Evolutionary conservation across 2,797 vertebrate genomes (phyloP), one percentile per base, ranked within the genome.

Genomic region (Myripristis murdjan): DNA sequence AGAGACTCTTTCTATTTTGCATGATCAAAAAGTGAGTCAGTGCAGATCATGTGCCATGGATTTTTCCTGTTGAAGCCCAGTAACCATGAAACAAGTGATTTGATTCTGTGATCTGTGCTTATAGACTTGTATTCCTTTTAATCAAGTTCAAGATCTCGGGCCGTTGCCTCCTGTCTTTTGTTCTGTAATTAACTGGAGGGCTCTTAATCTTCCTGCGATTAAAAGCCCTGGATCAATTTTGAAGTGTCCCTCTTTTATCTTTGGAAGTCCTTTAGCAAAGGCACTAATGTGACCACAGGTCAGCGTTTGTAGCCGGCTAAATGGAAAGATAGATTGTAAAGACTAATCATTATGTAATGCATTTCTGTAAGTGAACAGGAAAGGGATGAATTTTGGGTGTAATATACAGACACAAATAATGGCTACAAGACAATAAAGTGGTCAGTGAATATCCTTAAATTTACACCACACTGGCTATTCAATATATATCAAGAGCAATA

Each of bases 171-270:
- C 75, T 72, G 77, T 80, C 79, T 77, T 91, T 90, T 85, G 88
- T 89, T 83, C 85, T 75, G 60, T 91, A 89, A 93, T 91, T 80
- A 93, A 89, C 79, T 85, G 54, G 48, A 84, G 63, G 75, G 60
- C 73, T 90, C 75, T 82, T 84, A 79, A 86, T 90, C 84, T 80
- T 58, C 5, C 37, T 43, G 66, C 84, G 87, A 91, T 92, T 89
- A 81, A 92, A 92, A 85, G 63, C 20, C 12, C 60, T 75, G 82
- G 81, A 90, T 92, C 87, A 69, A 81, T 90, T 75, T 52, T 73
- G 63, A 71, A 75, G 77, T 78, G 84, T 56, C 67, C 70, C 72
- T 53, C 55, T 63, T 64, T 81, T 87, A 86, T 66, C 77, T 74
- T 37, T 58, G 62, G 51, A 66, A 67, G 70, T 18, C 66, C 55